Percentiles rank a stretch among this genome's conserved stretches.
Evolutionary conservation across 2,888 invertebrate species (phyloP).

Genomic region (Blomia tropicalis): DNA sequence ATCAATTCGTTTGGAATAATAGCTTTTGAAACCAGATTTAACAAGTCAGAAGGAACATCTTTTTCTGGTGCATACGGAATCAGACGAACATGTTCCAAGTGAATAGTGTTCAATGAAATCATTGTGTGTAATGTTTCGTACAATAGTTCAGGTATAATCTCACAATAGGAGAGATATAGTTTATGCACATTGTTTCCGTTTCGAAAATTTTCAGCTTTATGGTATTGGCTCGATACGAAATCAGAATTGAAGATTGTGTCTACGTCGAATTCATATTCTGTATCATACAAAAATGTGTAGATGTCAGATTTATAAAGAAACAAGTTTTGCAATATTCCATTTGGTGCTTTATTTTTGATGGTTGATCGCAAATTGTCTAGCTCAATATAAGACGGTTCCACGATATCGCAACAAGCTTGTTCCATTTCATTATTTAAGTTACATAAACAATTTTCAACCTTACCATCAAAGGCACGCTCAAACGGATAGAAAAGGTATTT

Average conservation of each 20-base stretch:
- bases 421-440: no score
- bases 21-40: not conserved
- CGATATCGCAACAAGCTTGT: conserved; percentile 7
- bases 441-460: no score
- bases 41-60: not conserved
- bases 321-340: not conserved
- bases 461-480: no score
- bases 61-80: not conserved
- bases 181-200: not conserved
- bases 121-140: not conserved
- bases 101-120: not conserved
- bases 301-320: not conserved
- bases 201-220: not conserved
- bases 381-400: not conserved
- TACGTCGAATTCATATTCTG: not conserved
- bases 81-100: conserved; percentile 4
- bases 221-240: not conserved
- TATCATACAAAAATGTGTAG: not conserved
- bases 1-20: not conserved
- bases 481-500: no score
- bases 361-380: not conserved
- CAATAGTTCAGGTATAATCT: not conserved
- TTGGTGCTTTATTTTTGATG: not conserved
- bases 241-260: not conserved
- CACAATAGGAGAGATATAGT: not conserved